Evolutionary conservation across 2,888 invertebrate species (phyloP).

Genomic region (Tipula lateralis): DNA sequence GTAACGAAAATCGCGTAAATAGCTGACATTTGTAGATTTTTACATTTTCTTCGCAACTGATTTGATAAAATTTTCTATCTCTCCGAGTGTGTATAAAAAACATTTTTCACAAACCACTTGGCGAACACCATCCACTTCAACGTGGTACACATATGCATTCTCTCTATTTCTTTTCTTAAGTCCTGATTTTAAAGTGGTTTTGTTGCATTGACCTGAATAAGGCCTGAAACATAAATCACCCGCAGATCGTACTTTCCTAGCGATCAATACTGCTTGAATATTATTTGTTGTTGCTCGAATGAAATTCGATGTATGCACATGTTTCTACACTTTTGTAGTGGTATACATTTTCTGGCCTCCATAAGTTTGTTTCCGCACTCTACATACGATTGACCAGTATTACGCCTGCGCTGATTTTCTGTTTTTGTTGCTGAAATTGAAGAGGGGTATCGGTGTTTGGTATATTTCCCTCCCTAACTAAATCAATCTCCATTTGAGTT

Average conservation of each 20-base stretch:
- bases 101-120: too few species aligned
- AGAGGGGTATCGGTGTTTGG: background rate
- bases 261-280: too few species aligned
- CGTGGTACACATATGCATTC: background rate
- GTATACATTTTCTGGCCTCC: background rate
- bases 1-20: too few species aligned
- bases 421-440: too few species aligned
- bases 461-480: background rate
- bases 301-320: background rate
- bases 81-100: too few species aligned
- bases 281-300: too few species aligned
- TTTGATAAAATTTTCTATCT: too few species aligned
- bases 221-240: background rate
- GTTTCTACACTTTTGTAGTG: background rate
- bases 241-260: too few species aligned
- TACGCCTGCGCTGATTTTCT: background rate
- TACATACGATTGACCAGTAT: background rate
- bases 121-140: too few species aligned
- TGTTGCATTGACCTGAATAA: background rate
- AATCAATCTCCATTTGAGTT: background rate
- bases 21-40: too few species aligned
- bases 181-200: background rate
- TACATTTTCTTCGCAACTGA: too few species aligned
- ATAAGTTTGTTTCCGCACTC: background rate
- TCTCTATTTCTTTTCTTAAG: background rate